Conservation (phyloP, 2,113 vertebrate species). For the Rhodinocichla rosea region DNA sequence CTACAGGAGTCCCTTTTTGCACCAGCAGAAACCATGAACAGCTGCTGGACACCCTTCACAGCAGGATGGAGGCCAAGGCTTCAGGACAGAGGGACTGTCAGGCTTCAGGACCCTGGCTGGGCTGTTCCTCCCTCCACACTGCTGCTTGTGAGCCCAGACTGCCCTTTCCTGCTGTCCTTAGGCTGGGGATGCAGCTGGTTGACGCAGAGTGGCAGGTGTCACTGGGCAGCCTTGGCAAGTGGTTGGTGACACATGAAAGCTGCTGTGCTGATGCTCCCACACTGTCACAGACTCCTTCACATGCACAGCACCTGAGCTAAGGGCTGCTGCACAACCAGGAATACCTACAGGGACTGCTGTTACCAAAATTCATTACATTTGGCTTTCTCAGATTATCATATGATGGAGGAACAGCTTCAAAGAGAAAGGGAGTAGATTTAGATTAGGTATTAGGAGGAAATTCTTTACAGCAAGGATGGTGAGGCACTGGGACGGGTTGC, state of each 20-base stretch:
- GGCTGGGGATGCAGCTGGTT: not conserved
- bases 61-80: not conserved
- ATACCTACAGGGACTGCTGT: not conserved
- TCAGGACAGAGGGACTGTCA: not conserved
- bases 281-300: not conserved
- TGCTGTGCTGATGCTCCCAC: not conserved
- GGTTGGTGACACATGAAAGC: rapidly evolving
- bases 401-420: rapidly evolving
- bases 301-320: not conserved
- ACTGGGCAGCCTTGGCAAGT: not conserved
- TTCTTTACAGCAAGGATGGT: not conserved
- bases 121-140: not conserved
- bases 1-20: not conserved
- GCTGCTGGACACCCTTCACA: rapidly evolving
- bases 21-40: not conserved
- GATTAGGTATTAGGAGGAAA: not conserved
- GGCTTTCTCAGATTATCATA: not conserved
- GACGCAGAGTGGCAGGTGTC: rapidly evolving
- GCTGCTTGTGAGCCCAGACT: not conserved
- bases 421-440: not conserved
- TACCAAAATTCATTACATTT: not conserved
- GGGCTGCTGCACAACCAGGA: not conserved
- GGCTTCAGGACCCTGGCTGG: not conserved
- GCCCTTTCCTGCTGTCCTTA: not conserved
- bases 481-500: not conserved